phyloP scores from a whole-genome alignment of 2,888 invertebrate species.

The Chromoteleia sp. region DNA sequence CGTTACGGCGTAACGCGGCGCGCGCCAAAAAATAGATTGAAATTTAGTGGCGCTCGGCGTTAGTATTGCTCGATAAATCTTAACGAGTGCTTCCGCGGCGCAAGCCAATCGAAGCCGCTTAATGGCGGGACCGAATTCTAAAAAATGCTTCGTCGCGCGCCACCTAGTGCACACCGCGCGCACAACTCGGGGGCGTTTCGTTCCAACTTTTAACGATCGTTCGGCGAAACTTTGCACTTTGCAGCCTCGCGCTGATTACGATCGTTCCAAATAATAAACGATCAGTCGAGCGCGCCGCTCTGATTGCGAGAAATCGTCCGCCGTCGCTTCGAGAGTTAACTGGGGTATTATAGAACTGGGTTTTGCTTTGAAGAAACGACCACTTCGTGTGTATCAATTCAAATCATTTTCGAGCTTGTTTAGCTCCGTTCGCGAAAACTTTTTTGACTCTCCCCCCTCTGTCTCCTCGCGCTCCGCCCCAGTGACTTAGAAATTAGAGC shows the following conservation, averaged over 20 bases:
- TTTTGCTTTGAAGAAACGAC: constrained; percentile 33
- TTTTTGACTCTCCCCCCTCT: neutral
- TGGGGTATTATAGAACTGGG: constrained; percentile 50
- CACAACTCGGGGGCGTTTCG: constrained; percentile 16
- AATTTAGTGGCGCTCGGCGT: constrained; percentile 61
- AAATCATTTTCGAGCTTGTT: constrained; percentile 39
- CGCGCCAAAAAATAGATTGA: constrained; percentile 65
- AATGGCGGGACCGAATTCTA: constrained; percentile 52
- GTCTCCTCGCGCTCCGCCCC: neutral
- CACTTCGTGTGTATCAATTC: constrained; percentile 44
- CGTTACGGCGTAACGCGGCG: constrained; percentile 44
- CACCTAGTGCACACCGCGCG: neutral
- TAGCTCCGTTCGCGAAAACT: constrained; percentile 5
- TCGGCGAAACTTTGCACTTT: constrained; percentile 43
- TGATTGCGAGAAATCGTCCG: constrained; percentile 45
- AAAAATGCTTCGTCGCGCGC: constrained; percentile 16
- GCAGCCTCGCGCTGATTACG: constrained; percentile 35
- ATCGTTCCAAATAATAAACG: constrained; percentile 63
- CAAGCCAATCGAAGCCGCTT: constrained; percentile 55
- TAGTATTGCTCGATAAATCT: constrained; percentile 67
- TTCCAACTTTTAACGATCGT: constrained; percentile 55
- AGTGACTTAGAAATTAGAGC: constrained; percentile 14
- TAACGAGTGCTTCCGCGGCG: constrained; percentile 57
- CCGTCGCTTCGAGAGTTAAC: constrained; percentile 41
- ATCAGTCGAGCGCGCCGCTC: constrained; percentile 20